These are phyloP conservation scores for Amblyornis subalaris DNA, from an alignment of 2,113 vertebrate species.

Conservation along the genomic window DNA sequence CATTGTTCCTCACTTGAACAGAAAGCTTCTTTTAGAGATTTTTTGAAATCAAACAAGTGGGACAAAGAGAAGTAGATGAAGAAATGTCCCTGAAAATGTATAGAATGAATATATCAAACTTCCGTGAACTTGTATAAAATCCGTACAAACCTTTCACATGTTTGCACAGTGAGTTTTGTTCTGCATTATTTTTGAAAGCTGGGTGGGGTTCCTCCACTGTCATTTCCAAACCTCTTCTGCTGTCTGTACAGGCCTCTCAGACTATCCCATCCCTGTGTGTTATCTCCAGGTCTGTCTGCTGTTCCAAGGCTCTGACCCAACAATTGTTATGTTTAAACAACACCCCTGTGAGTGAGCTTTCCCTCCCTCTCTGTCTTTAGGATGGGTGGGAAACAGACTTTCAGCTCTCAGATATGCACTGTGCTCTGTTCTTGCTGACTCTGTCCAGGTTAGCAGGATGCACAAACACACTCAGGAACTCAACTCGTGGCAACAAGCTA, in stretches of 20 bases:
- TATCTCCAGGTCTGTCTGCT: not conserved
- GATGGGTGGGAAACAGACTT: not conserved
- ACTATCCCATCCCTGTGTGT: not conserved
- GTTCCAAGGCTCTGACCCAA: constrained; percentile 14
- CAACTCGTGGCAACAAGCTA: not conserved
- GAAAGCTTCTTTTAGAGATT: not conserved
- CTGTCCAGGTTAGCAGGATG: not conserved
- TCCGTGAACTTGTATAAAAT: not conserved
- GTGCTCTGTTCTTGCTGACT: not conserved
- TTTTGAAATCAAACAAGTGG: not conserved
- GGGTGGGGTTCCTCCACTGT: not conserved
- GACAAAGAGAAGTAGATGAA: not conserved
- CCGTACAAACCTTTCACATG: not conserved
- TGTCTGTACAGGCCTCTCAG: not conserved
- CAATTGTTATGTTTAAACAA: constrained; percentile 3
- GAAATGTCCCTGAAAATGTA: not conserved
- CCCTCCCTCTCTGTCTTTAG: not conserved
- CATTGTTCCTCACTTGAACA: not conserved
- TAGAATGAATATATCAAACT: not conserved
- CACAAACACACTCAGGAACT: not conserved
- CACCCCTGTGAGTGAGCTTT: not conserved
- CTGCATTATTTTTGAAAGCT: constrained; percentile 36
- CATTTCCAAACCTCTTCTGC: not conserved
- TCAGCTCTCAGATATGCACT: not conserved
- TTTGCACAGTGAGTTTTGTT: not conserved